Base-by-base conservation (phyloP, 1,140 invertebrate species). In the Chelonus insularis region DNA sequence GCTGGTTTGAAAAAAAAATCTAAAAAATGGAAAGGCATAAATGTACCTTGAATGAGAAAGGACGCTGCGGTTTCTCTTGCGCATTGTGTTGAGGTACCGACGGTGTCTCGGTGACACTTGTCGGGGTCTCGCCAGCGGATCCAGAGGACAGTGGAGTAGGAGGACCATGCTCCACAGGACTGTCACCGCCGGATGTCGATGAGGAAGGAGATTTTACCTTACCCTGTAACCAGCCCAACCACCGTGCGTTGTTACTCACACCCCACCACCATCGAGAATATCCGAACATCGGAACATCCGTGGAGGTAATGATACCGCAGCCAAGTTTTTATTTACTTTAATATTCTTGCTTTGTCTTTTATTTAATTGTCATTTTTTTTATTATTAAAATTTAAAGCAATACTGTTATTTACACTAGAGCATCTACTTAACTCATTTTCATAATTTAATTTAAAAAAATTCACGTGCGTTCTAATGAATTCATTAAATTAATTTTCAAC, bases 1-100 rank as follows among this genome's bases (percentile, higher is more conserved):
- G 32, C 18, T 48, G 18, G 9, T 6, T 25, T 11, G 5, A 29
- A 5, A 29, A 51, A 16, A 34, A 32, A 32, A 16, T 34, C 21
- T 37, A 37, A 12, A 21, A 39, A 12, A 12, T 16, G 23, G 21
- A 41, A 43, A 32, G n/a, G 37, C 23, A 43, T 11, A 41, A 25
- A 67, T 67, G 70, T 86, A 88, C 87, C 87, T 88, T 85, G 65
- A 88, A 79, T 64, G 86, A 85, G 76, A 87, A 84, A 68, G 86
- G 86, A 73, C 86, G 82, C 76, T 86, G 85, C 64, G 84, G 83
- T 82, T 86, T 87, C 65, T 80, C 79, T 77, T 76, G 73, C 65
- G 73, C 64, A 68, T 75, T 74, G 74, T 74, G 73, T 68, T 80
- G 77, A 68, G 73, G 66, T 66, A 77, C 76, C 34, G 74, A 69